phyloP scores from a whole-genome alignment of 2,888 invertebrate genomes.

The Melanchra persicariae region DNA sequence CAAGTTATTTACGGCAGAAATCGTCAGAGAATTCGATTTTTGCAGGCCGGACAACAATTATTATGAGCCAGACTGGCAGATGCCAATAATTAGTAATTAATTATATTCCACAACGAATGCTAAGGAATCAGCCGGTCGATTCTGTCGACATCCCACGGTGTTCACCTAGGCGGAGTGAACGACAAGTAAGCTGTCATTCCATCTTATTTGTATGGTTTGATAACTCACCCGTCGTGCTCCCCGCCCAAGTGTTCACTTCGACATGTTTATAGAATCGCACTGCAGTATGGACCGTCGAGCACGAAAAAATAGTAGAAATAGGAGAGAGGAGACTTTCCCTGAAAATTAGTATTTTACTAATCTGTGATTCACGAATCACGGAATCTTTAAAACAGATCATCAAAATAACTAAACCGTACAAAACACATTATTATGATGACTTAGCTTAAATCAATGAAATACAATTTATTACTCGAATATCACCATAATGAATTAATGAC shows the following conservation, averaged over 20 bases:
- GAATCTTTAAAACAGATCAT: neutral
- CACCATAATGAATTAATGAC: neutral
- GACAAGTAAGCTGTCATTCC: too few relatives aligned
- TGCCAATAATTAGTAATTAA: neutral
- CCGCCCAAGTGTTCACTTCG: too few relatives aligned
- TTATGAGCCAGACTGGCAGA: neutral
- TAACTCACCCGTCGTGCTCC: too few relatives aligned
- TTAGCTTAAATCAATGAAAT: neutral
- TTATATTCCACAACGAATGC: too few relatives aligned
- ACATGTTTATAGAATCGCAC: too few relatives aligned
- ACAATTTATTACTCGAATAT: neutral
- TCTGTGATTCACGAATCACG: too few relatives aligned
- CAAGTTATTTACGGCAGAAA: neutral
- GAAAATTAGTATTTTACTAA: neutral
- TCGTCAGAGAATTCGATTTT: neutral
- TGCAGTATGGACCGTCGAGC: neutral
- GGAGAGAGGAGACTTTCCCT: neutral
- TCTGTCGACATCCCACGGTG: too few relatives aligned
- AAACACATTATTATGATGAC: neutral
- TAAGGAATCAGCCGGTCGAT: too few relatives aligned
- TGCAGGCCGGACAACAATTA: neutral
- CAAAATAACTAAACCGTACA: neutral
- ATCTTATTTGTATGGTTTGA: too few relatives aligned
- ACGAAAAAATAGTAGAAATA: neutral
- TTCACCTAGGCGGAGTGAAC: too few relatives aligned